Evolutionary conservation across 2,888 invertebrate genomes (phyloP).

Genomic region (Embidobia sp.): DNA sequence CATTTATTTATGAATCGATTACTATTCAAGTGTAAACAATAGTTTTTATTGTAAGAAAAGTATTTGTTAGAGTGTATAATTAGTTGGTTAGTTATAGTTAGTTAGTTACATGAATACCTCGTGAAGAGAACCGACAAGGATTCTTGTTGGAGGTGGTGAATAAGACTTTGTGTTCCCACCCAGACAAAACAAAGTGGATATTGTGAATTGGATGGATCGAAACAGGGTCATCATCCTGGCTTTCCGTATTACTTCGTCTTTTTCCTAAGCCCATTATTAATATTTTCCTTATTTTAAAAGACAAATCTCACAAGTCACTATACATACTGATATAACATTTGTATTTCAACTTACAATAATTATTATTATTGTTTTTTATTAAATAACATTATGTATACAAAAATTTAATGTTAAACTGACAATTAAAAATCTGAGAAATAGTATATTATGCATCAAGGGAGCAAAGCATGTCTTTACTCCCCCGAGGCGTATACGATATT

Average conservation of each 20-base stretch:
- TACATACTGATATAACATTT: neutral
- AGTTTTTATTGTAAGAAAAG: too few species aligned
- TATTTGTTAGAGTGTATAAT: too few species aligned
- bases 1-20: too few species aligned
- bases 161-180: slow-evolving; percentile 73
- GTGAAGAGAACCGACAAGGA: slow-evolving; percentile 65
- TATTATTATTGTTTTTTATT: neutral
- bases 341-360: slow-evolving; percentile 4
- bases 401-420: too few species aligned
- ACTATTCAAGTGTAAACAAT: too few species aligned
- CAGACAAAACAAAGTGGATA: slow-evolving; percentile 77
- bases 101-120: too few species aligned
- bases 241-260: slow-evolving; percentile 69
- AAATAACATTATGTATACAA: too few species aligned
- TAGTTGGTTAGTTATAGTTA: too few species aligned
- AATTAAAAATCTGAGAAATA: too few species aligned
- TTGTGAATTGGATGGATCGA: slow-evolving; percentile 73
- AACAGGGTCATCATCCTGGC: slow-evolving; percentile 74
- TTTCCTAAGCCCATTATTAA: slow-evolving; percentile 77
- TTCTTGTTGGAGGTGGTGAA: slow-evolving; percentile 78
- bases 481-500: too few species aligned
- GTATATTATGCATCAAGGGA: too few species aligned
- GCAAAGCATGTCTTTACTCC: too few species aligned
- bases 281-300: slow-evolving; percentile 57
- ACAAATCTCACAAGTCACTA: slow-evolving; percentile 29